These are phyloP conservation scores for Entomobrya multifasciata DNA, from an alignment of 2,888 invertebrate species.

Conservation along the genomic window DNA sequence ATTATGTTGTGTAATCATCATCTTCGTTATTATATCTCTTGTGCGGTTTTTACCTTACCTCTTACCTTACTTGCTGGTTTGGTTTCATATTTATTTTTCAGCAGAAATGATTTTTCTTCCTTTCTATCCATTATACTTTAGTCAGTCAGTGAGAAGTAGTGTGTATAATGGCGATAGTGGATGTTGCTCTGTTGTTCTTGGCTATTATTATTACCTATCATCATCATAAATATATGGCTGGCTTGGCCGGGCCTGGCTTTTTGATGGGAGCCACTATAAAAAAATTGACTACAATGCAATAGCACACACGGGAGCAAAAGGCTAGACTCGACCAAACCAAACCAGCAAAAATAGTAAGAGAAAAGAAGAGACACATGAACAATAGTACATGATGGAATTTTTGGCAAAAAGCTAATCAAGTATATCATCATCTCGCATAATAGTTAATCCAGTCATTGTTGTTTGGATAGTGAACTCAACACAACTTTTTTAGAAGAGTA, in stretches of 20 bases:
- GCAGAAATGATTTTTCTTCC: not conserved
- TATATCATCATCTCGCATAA: slow-evolving; percentile 40
- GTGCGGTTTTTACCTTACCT: not conserved
- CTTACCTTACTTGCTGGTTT: not conserved
- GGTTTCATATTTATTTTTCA: not conserved
- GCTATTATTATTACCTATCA: slow-evolving; percentile 21
- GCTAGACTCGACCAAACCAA: not conserved
- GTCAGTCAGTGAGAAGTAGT: too few relatives aligned
- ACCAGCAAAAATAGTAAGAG: too few relatives aligned
- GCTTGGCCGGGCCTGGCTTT: slow-evolving; percentile 2
- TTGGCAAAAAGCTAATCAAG: slow-evolving; percentile 50
- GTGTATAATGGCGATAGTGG: too few relatives aligned
- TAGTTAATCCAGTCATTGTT: slow-evolving; percentile 60
- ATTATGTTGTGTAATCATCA: not conserved
- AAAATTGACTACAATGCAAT: not conserved
- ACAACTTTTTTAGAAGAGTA: not conserved
- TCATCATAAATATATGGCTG: not conserved
- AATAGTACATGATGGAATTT: not conserved
- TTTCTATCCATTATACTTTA: slow-evolving; percentile 20
- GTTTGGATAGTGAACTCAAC: slow-evolving; percentile 26
- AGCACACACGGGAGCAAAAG: slow-evolving; percentile 34
- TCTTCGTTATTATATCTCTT: not conserved
- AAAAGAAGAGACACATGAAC: not conserved
- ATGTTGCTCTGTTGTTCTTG: slow-evolving; percentile 3
- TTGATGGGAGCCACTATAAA: not conserved